phyloP scores from a whole-genome alignment of 1,140 invertebrate genomes.

The Pteromalus puparum region DNA sequence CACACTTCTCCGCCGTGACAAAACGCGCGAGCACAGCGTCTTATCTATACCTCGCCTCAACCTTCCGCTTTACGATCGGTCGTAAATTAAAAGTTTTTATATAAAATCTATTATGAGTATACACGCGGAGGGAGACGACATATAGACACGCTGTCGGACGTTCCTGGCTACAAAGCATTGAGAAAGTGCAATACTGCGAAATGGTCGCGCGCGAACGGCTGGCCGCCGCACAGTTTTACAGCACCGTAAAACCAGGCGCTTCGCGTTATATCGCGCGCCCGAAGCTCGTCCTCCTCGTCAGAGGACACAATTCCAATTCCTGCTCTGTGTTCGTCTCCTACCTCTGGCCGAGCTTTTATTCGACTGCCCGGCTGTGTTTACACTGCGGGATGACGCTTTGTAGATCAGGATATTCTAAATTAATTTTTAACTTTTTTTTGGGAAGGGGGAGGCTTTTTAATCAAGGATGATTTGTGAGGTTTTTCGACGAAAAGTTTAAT shows the following conservation, averaged over 20 bases:
- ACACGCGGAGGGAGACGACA: neutral
- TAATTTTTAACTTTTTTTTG: neutral
- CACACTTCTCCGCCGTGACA: neutral
- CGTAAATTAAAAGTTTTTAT: conserved; percentile 52
- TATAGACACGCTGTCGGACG: conserved; percentile 2
- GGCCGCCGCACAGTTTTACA: conserved; percentile 47
- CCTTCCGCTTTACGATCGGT: neutral
- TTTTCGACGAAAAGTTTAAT: too few relatives aligned
- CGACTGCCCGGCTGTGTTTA: neutral
- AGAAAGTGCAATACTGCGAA: conserved; percentile 43
- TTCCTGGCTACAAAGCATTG: conserved; percentile 13
- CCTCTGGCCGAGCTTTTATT: neutral
- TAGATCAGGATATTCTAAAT: neutral
- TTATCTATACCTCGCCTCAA: conserved; percentile 18
- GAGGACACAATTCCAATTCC: neutral
- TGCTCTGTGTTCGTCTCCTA: neutral
- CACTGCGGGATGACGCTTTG: neutral
- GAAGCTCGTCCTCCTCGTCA: neutral
- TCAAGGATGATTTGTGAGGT: neutral
- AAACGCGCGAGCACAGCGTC: neutral
- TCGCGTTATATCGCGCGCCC: neutral
- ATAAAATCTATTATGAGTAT: conserved; percentile 46
- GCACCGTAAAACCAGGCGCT: conserved; percentile 50
- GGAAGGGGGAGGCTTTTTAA: neutral
- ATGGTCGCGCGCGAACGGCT: conserved; percentile 26